A percentile compares a stretch with the other conserved stretches of the same genome.
These are phyloP conservation scores for Papilio aristodemus DNA, from an alignment of 1,140 invertebrate species.

Conservation along the genomic window DNA sequence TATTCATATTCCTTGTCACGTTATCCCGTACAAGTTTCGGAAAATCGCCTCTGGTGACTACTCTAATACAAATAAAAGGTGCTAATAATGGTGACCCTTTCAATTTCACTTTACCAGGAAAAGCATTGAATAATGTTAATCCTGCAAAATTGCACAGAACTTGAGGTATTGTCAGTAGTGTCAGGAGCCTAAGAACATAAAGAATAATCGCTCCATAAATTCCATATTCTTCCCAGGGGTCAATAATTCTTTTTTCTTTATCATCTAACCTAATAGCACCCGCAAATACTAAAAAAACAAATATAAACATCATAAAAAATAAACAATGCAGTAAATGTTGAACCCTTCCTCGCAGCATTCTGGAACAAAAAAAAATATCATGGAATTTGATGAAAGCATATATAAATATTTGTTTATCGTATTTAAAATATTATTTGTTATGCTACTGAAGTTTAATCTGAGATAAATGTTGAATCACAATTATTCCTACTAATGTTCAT, in stretches of 20 bases:
- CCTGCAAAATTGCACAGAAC: constrained; percentile 96
- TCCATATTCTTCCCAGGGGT: constrained; percentile 91
- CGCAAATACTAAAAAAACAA: constrained; percentile 88
- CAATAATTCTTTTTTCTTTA: constrained; percentile 82
- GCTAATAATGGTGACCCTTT: constrained; percentile 94
- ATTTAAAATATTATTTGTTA: neutral
- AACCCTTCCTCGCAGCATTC: constrained; percentile 75
- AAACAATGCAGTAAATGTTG: constrained; percentile 86
- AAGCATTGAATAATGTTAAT: constrained; percentile 95
- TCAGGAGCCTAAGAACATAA: constrained; percentile 90
- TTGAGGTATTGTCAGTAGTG: constrained; percentile 93
- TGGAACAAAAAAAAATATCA: constrained; percentile 59
- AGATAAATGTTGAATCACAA: neutral
- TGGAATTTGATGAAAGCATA: neutral
- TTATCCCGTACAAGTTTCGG: constrained; percentile 95
- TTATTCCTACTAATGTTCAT: neutral
- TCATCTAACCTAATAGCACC: constrained; percentile 87
- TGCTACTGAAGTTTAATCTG: neutral
- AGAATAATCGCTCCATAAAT: constrained; percentile 86
- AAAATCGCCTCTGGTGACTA: constrained; percentile 97
- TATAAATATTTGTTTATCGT: neutral
- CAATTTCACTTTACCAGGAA: constrained; percentile 94
- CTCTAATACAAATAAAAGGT: constrained; percentile 96
- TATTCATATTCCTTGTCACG: constrained; percentile 93
- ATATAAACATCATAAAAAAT: constrained; percentile 87